Evolutionary conservation across 2,113 vertebrate species (phyloP), one percentile per base, ranked within the genome.

Genomic region (Manacus vitellinus): DNA sequence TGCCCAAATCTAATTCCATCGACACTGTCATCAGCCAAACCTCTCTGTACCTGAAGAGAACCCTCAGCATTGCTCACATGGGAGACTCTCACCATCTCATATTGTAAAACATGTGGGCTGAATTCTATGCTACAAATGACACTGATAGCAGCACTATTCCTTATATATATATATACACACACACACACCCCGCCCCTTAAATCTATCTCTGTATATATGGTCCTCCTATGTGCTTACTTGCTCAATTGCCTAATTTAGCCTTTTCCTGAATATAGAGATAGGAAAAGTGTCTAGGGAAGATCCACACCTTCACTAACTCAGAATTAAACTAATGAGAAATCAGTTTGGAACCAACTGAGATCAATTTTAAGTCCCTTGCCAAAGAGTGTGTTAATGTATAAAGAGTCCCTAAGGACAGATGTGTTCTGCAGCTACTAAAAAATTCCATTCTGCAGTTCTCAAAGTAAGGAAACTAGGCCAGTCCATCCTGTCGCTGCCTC

Each of bases 391-490:
- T 23, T 54, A 73, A 92, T 31, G 39, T 16, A 92, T 9, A 74
- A 84, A 86, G 73, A 2, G 12, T 31, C 85, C 71, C 46, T 51
- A 23, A 47, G 55, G 92, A 94, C 66, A 62, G 43, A 25, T 1
- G 1, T n/a, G 28, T 52, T 66, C 70, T 91, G 81, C 12, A 94
- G 54, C 52, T 91, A 77, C 59, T 87, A 33, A 85, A 82, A 96
- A 93, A 96, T 81, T 90, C 81, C 79, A 72, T 68, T 49, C 74
- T 51, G 61, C 88, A 21, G 15, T 59, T 95, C 95, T 93, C 85
- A 90, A 96, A 96, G 65, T 76, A 63, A 82, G 66, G 41, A 63
- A 95, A 59, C n/a, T 10, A 91, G 62, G 88, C 82, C 95, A 77
- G 72, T 33, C 65, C 72, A 56, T 28, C 43, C 35, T 37, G 12